These are phyloP conservation scores for Synergus umbraculus DNA, from an alignment of 2,888 invertebrate genomes.

Conservation along the genomic window DNA sequence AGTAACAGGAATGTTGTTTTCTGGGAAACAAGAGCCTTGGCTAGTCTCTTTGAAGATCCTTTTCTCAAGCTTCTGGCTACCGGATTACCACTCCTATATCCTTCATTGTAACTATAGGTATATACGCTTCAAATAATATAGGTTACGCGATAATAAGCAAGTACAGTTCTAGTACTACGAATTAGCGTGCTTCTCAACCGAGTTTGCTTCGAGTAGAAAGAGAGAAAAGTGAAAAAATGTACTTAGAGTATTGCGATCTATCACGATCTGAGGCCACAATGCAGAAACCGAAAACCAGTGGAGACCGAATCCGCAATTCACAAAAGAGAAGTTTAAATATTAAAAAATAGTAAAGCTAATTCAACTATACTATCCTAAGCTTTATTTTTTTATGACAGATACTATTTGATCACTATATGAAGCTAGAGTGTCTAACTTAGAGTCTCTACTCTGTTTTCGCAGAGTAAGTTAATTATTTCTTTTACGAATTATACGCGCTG, in stretches of 20 bases:
- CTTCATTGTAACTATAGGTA: constrained; percentile 49
- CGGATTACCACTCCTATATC: constrained; percentile 42
- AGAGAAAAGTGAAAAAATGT: constrained; percentile 34
- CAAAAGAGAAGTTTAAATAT: no score
- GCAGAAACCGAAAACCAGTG: constrained; percentile 6
- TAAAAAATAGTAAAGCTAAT: no score
- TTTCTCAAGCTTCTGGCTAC: constrained; percentile 39
- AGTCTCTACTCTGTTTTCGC: not conserved
- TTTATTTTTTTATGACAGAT: no score
- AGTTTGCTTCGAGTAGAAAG: constrained; percentile 38
- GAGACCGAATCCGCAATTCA: no score
- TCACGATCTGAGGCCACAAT: constrained; percentile 19
- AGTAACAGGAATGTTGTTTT: constrained; percentile 28
- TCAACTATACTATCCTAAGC: no score
- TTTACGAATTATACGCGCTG: not conserved
- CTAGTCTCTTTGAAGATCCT: constrained; percentile 31
- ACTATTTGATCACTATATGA: no score
- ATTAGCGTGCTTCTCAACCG: constrained; percentile 42
- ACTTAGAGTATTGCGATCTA: constrained; percentile 5
- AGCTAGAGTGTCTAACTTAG: no score
- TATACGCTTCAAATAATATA: constrained; percentile 50
- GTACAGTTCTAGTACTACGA: constrained; percentile 44
- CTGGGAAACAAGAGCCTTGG: not conserved
- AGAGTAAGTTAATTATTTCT: not conserved
- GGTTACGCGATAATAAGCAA: constrained; percentile 51